Conservation (phyloP, 2,888 invertebrate species). For the Aleiodes testaceus region DNA sequence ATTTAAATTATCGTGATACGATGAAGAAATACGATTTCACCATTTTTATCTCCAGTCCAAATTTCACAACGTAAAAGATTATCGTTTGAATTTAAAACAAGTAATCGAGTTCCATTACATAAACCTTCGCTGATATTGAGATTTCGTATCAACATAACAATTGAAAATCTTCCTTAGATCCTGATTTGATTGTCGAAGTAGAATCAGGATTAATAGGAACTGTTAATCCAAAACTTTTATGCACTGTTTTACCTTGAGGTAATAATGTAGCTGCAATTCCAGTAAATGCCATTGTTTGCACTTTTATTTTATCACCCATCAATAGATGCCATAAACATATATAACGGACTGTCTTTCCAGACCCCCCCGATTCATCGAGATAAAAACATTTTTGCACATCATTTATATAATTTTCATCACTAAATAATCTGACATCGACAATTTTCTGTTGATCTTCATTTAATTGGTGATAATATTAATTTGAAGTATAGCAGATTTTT, state of each 20-base stretch:
- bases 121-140: constrained; percentile 48
- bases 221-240: constrained; percentile 62
- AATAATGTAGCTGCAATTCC: constrained; percentile 62
- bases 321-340: constrained; percentile 38
- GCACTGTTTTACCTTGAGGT: constrained; percentile 33
- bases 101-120: constrained; percentile 52
- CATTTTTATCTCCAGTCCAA: constrained; percentile 47
- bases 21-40: constrained; percentile 43
- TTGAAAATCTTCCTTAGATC: constrained; percentile 26
- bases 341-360: constrained; percentile 53
- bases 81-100: constrained; percentile 44
- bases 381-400: constrained; percentile 29
- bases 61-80: constrained; percentile 49
- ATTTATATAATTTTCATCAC: background rate
- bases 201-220: constrained; percentile 45
- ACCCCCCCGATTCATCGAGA: constrained; percentile 35
- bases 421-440: constrained; percentile 58
- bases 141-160: constrained; percentile 46
- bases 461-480: constrained; percentile 30
- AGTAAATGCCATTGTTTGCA: constrained; percentile 41
- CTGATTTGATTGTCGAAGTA: background rate
- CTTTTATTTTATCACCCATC: constrained; percentile 28
- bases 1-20: too few relatives aligned
- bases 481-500: too few relatives aligned
- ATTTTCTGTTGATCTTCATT: constrained; percentile 53